These are phyloP conservation scores for Neria commutata DNA, from an alignment of 2,888 invertebrate genomes.

Conservation along the genomic window DNA sequence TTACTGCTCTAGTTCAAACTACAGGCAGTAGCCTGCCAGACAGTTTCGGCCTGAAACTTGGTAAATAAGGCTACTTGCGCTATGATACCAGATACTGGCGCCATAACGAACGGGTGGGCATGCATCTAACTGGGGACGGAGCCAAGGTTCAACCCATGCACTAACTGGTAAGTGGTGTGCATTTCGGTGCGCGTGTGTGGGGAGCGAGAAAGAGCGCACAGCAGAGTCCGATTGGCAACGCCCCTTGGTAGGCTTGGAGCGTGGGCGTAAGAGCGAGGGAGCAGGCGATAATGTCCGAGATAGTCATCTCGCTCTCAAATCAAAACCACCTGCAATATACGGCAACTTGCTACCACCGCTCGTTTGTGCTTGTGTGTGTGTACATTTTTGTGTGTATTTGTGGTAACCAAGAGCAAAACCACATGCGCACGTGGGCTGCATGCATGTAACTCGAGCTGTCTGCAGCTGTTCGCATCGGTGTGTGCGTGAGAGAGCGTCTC, in stretches of 20 bases:
- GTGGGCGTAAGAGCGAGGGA: conserved; percentile 30
- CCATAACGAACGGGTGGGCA: too few species aligned
- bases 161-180: too few species aligned
- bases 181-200: too few species aligned
- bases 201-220: conserved; percentile 13
- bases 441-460: not conserved
- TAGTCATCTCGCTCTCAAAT: conserved; percentile 11
- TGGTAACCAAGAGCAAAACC: not conserved
- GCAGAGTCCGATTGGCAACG: conserved; percentile 48
- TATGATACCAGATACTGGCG: too few species aligned
- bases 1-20: too few species aligned
- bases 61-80: too few species aligned
- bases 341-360: not conserved
- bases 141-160: too few species aligned
- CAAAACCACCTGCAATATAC: conserved; percentile 32
- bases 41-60: too few species aligned
- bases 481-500: too few species aligned
- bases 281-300: conserved; percentile 14
- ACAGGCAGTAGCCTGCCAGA: too few species aligned
- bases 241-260: conserved; percentile 31
- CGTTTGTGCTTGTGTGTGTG: not conserved
- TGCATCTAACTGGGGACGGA: too few species aligned
- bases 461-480: too few species aligned
- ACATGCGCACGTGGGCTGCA: not conserved
- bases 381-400: not conserved